Base-by-base conservation (phyloP, 2,888 invertebrate genomes). In the Cartodere bifasciata region DNA sequence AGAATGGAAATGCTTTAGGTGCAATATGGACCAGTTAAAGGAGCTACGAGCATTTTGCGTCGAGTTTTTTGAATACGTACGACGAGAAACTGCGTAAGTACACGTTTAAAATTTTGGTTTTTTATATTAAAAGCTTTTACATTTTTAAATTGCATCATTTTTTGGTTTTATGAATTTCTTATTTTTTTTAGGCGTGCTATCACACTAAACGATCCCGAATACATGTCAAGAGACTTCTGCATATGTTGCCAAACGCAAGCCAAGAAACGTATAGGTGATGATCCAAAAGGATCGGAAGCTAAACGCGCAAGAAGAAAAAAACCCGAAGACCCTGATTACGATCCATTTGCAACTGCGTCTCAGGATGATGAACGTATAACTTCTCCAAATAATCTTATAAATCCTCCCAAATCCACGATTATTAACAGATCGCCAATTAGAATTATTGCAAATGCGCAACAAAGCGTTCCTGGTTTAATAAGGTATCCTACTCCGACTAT, bases 1-100 rank as follows among this genome's bases (percentile, higher is more conserved):
- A 52, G 79, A 78, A 47, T 84, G 84, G 84, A 72, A 72, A 48
- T 84, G 84, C 56, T 83, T 83, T 45, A 74, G 72, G 26, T 84
- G 84, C 50, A 70, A 73, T 43, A 68, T 76, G 1, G 66, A 63
- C 35, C 74, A 75, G 47, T 52, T 83, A 16, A 75, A 69, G 62
- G 68, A 70, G 14, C 53, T 74, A 11, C 65, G 81, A 16, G 75
- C 78, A n/a, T 58, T 70, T 16, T 79, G 79, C 48, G 75, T 78
- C 69, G 80, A 81, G 21, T 61, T 82, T 5, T 62, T 75, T 38
- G 72, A 78, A 35, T 82, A 72, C 51, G 72, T 75, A 39, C 67
- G 70, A 41, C 60, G 70, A 24, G 72, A 72, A 47, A 70, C 67
- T 40, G 63, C 62, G 70, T 72, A 59, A 56, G 57, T 49, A 22